Conservation (phyloP, 2,888 invertebrate species). For the Hedychridium roseum region DNA sequence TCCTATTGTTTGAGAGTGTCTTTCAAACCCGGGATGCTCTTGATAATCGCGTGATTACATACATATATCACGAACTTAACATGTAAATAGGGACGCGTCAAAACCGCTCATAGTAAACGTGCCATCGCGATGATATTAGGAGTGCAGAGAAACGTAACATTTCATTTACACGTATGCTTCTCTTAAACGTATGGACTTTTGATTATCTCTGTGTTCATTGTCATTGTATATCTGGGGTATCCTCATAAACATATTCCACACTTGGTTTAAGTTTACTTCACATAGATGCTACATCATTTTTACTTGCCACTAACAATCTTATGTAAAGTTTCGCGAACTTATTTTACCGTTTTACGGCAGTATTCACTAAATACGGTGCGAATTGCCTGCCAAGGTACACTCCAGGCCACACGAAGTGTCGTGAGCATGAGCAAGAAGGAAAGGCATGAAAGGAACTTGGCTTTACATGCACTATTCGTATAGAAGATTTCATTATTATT, state of each 20-base stretch:
- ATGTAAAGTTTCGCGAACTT: constrained; percentile 25
- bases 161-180: constrained; percentile 38
- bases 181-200: constrained; percentile 31
- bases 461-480: constrained; percentile 11
- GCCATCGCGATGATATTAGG: constrained; percentile 28
- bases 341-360: too few species aligned
- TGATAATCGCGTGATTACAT: constrained; percentile 30
- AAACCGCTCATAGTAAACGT: constrained; percentile 41
- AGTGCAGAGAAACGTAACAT: constrained; percentile 21
- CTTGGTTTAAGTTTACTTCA: constrained; percentile 30
- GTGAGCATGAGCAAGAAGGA: constrained; percentile 1
- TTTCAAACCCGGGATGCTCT: constrained; percentile 25
- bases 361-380: constrained; percentile 10
- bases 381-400: constrained; percentile 16
- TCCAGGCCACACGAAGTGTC: constrained; percentile 16
- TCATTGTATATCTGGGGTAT: constrained; percentile 24
- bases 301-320: constrained; percentile 33
- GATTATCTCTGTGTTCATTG: constrained; percentile 26
- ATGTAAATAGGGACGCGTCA: constrained; percentile 34
- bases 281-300: constrained; percentile 19
- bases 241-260: constrained; percentile 23
- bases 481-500: too few species aligned
- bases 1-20: constrained; percentile 27
- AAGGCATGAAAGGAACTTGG: constrained; percentile 18
- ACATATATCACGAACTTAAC: constrained; percentile 31